Conservation (phyloP, 2,888 invertebrate species). For the Cantharis rustica region DNA sequence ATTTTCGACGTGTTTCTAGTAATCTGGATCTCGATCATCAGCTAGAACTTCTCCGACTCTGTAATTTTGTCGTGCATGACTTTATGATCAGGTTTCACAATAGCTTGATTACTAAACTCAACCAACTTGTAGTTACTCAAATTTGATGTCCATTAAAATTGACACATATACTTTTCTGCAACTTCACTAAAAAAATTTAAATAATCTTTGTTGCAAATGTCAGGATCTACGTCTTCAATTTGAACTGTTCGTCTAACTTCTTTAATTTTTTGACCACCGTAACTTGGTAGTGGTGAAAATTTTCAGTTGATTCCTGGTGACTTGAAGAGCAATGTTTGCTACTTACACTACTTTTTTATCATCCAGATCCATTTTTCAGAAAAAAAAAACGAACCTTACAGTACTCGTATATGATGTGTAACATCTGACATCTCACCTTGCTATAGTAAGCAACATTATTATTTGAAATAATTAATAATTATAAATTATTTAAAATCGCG, state of each 20-base stretch:
- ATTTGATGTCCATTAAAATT: conserved; percentile 84
- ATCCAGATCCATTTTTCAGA: conserved; percentile 65
- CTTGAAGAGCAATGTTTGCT: conserved; percentile 96
- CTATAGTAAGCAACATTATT: too few species aligned
- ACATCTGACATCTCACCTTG: too few species aligned
- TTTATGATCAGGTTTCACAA: conserved; percentile 91
- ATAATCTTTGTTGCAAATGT: conserved; percentile 76
- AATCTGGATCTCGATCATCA: conserved; percentile 52
- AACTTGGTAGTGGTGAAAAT: conserved; percentile 85
- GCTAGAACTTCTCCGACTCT: conserved; percentile 77
- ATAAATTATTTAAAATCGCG: too few species aligned
- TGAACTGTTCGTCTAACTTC: conserved; percentile 94
- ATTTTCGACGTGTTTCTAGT: conserved; percentile 54
- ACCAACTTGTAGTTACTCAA: conserved; percentile 82
- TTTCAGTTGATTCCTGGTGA: conserved; percentile 96
- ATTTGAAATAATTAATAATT: too few species aligned
- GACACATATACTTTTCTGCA: conserved; percentile 94
- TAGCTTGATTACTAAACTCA: conserved; percentile 93
- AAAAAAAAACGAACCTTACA: too few species aligned
- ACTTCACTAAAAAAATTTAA: conserved; percentile 84
- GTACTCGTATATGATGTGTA: too few species aligned
- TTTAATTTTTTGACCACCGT: conserved; percentile 89
- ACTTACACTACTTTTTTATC: conserved; percentile 87
- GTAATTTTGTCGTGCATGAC: conserved; percentile 95
- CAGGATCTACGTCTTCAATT: conserved; percentile 77